Evolutionary conservation across 2,888 invertebrate species (phyloP), one percentile per base, ranked within the genome.

Genomic region (Temnothorax unifasciatus): DNA sequence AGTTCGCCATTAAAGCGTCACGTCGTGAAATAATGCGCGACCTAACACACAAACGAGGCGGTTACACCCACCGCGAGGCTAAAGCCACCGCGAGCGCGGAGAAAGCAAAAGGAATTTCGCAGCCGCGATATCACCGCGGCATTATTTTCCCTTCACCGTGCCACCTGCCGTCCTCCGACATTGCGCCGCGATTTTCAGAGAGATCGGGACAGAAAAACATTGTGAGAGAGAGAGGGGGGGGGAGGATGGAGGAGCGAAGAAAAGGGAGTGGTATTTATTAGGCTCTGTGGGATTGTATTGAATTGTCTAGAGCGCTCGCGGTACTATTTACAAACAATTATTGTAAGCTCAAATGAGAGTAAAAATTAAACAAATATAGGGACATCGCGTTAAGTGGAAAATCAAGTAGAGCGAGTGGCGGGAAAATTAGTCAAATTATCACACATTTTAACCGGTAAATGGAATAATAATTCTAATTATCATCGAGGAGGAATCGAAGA

Each of bases 101-200:
- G 90, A 90, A 90, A 90, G 90, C 90, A 90, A 90, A 89, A 90
- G 90, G 90, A 90, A 89, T 89, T 90, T 90, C 90, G 86, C 83
- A 87, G 87, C 85, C 83, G 84, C 90, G 90, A 90, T 89, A 90
- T 90, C 87, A 87, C 86, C 87, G 44, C 85, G 86, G 86, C 87
- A 89, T 90, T 90, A 90, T 88, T 90, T 89, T 90, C 89, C 88
- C 89, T 88, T 90, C 88, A 90, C 89, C 89, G 86, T 88, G 77
- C 86, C 90, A 89, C 90, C 90, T 89, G 89, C 88, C 89, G 86
- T 85, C 89, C 84, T 86, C 86, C 89, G 89, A 90, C 88, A 86
- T 86, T 89, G 90, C 90, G 86, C 54, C 89, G 88, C 90, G 89
- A 90, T 90, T 90, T 90, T 90, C 89, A 90, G 86, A 89, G 54